Evolutionary conservation across 2,113 vertebrate genomes (phyloP).

Genomic region (Pitta sordida): DNA sequence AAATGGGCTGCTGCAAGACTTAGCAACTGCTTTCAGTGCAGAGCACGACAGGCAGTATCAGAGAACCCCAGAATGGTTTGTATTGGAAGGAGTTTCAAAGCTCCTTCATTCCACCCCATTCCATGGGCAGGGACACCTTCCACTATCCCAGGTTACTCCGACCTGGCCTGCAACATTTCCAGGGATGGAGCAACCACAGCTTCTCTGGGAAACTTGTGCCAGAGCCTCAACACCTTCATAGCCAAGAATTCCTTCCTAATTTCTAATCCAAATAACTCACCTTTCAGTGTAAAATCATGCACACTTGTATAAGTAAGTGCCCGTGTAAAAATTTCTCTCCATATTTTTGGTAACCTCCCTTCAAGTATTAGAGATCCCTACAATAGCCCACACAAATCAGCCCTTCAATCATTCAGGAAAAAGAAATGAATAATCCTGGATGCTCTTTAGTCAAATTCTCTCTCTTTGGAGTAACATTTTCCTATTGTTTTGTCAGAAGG

Average conservation of each 20-base stretch:
- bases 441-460: background rate
- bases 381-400: background rate
- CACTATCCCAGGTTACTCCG: background rate
- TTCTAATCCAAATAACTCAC: too few species aligned
- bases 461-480: background rate
- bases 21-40: rapidly evolving
- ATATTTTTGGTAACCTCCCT: background rate
- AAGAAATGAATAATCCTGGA: background rate
- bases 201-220: rapidly evolving
- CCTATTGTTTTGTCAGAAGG: background rate
- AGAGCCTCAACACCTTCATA: background rate
- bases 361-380: background rate
- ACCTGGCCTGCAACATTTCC: rapidly evolving
- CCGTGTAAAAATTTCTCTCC: too few species aligned
- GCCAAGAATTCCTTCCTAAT: too few species aligned
- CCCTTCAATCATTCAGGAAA: background rate
- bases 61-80: background rate
- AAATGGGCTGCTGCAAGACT: rapidly evolving
- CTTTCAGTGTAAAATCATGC: too few species aligned
- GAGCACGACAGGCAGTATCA: rapidly evolving
- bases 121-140: too few species aligned
- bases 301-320: too few species aligned
- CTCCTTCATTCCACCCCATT: too few species aligned
- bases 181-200: background rate
- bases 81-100: background rate